A percentile compares a stretch with the other conserved stretches of the same genome.
Evolutionary conservation across 2,888 invertebrate species (phyloP).

Genomic region (Melieria picta): DNA sequence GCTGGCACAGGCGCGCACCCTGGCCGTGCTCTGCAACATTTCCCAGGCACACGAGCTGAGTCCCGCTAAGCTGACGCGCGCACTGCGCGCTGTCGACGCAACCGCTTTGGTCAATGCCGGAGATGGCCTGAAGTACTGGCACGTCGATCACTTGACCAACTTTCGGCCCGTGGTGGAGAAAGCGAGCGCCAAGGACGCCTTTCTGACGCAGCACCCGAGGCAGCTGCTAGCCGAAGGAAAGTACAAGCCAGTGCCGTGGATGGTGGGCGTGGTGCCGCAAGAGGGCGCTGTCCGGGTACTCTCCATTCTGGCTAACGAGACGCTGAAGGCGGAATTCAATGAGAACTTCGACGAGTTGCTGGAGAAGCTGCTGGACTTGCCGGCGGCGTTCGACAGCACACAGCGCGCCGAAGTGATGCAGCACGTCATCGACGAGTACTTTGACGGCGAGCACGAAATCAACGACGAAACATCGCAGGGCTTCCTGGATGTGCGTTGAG

Average conservation of each 20-base stretch:
- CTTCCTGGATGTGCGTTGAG: slow-evolving; percentile 54
- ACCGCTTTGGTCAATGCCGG: slow-evolving; percentile 61
- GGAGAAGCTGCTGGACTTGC: slow-evolving; percentile 57
- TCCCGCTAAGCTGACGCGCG: slow-evolving; percentile 60
- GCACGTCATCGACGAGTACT: slow-evolving; percentile 53
- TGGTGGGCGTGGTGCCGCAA: slow-evolving; percentile 66
- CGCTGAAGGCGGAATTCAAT: slow-evolving; percentile 56
- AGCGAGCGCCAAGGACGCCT: slow-evolving; percentile 59
- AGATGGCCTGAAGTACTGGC: slow-evolving; percentile 68
- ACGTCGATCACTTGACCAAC: slow-evolving; percentile 67
- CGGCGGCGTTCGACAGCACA: slow-evolving; percentile 34
- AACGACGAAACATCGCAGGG: slow-evolving; percentile 52
- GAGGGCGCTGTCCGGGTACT: slow-evolving; percentile 69
- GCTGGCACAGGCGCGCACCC: slow-evolving; percentile 58
- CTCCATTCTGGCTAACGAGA: slow-evolving; percentile 57
- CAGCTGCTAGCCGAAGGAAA: slow-evolving; percentile 62
- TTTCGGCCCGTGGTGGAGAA: slow-evolving; percentile 67
- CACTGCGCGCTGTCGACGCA: slow-evolving; percentile 65
- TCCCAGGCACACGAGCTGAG: slow-evolving; percentile 50
- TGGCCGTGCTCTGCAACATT: slow-evolving; percentile 66
- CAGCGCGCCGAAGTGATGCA: slow-evolving; percentile 43
- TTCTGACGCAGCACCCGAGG: slow-evolving; percentile 66
- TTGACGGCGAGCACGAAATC: slow-evolving; percentile 51
- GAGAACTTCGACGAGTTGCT: slow-evolving; percentile 55
- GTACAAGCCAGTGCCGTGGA: slow-evolving; percentile 67